Percentiles rank a stretch among this genome's conserved stretches.
phyloP scores from a whole-genome alignment of 2,888 invertebrate species.

The Hyles lineata region DNA sequence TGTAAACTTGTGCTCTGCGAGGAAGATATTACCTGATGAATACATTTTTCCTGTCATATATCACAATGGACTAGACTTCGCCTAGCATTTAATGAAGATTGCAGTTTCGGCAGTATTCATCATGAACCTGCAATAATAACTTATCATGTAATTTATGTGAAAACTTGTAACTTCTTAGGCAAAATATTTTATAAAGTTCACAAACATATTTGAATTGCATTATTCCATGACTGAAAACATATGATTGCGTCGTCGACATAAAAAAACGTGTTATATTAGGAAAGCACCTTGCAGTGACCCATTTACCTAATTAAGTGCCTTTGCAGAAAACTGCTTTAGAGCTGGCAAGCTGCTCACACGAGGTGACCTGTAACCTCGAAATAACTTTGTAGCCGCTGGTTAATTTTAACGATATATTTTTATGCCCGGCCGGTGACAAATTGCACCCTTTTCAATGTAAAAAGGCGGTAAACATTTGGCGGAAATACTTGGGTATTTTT shows the following conservation, averaged over 20 bases:
- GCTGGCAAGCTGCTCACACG: constrained; percentile 7
- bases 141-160: too few species aligned
- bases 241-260: constrained; percentile 16
- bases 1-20: not conserved
- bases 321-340: constrained; percentile 8
- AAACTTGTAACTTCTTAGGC: too few species aligned
- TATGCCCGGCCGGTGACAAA: constrained; percentile 4
- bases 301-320: constrained; percentile 20
- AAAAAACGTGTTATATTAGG: constrained; percentile 1
- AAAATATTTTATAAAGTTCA: not conserved
- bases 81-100: not conserved
- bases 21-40: not conserved
- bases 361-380: constrained; percentile 22
- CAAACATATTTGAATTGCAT: not conserved
- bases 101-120: too few species aligned
- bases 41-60: not conserved
- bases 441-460: constrained; percentile 14
- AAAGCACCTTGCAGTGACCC: not conserved
- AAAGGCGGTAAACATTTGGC: not conserved
- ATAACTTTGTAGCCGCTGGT: constrained; percentile 8
- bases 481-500: not conserved
- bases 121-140: too few species aligned
- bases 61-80: not conserved
- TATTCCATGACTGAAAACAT: not conserved
- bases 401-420: constrained; percentile 20